Percentiles rank a stretch among this genome's conserved stretches.
phyloP scores from a whole-genome alignment of 2,888 invertebrate species.

The Spodoptera picta region DNA sequence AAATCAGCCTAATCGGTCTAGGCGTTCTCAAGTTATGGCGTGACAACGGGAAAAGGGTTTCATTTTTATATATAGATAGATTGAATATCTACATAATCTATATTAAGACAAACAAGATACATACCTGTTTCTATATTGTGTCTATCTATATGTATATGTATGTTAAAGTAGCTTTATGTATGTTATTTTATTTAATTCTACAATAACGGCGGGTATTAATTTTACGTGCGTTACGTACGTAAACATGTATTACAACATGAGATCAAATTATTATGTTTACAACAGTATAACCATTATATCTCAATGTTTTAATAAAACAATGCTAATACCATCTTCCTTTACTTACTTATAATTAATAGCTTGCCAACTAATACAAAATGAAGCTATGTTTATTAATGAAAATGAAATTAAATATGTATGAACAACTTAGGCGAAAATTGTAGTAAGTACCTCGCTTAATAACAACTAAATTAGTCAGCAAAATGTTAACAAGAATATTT shows the following conservation, averaged over 20 bases:
- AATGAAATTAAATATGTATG: background rate
- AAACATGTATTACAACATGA: background rate
- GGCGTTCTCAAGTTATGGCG: no score
- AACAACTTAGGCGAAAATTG: no score
- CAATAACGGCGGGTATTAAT: conserved; percentile 26
- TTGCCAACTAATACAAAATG: conserved; percentile 5
- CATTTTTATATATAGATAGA: no score
- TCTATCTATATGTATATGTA: background rate
- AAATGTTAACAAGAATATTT: no score
- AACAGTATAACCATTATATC: conserved; percentile 1
- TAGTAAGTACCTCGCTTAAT: no score
- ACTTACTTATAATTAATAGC: conserved; percentile 8
- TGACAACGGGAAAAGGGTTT: no score
- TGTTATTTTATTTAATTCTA: conserved; percentile 16
- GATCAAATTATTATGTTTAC: conserved; percentile 15
- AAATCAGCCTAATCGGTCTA: no score
- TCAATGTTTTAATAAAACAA: conserved; percentile 17
- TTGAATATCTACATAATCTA: no score
- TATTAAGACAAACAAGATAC: no score
- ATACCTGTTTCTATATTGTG: no score
- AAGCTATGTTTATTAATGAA: conserved; percentile 10
- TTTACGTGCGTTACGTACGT: conserved; percentile 11
- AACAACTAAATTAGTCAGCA: no score
- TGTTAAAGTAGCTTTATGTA: conserved; percentile 5
- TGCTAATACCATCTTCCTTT: conserved; percentile 4